Conservation (phyloP, 2,797 vertebrate genomes). For the Enteromius viviparus region DNA sequence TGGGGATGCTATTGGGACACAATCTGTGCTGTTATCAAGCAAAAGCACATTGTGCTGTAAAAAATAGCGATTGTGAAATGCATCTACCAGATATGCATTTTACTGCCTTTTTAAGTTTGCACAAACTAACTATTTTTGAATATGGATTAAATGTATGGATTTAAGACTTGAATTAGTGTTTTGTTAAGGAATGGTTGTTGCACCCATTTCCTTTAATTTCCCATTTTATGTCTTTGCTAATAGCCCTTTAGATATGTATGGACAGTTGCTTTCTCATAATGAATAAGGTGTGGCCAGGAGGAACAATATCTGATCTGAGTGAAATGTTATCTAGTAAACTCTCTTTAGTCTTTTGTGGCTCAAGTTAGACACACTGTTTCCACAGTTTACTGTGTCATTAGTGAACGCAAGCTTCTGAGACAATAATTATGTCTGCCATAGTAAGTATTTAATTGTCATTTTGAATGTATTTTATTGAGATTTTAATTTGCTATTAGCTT, state of each 20-base stretch:
- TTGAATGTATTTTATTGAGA: background rate
- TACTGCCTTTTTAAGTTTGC: background rate
- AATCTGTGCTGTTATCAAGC: slow-evolving; percentile 61
- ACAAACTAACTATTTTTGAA: background rate
- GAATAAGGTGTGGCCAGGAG: slow-evolving; percentile 35
- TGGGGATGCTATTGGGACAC: slow-evolving; percentile 29
- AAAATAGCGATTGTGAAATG: slow-evolving; percentile 59
- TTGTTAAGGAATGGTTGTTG: background rate
- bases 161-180: background rate
- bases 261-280: slow-evolving; percentile 11
- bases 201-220: background rate
- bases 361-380: background rate
- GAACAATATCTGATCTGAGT: slow-evolving; percentile 18
- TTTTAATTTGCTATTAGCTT: background rate
- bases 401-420: slow-evolving; percentile 31
- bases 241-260: background rate
- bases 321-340: background rate
- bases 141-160: background rate
- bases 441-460: slow-evolving; percentile 65
- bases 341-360: background rate
- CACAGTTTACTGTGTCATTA: slow-evolving; percentile 2
- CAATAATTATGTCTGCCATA: slow-evolving; percentile 46
- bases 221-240: background rate
- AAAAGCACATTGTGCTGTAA: slow-evolving; percentile 61
- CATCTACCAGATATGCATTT: slow-evolving; percentile 26